Evolutionary conservation across 2,113 vertebrate species (phyloP).

Genomic region (Clarias batrachus): DNA sequence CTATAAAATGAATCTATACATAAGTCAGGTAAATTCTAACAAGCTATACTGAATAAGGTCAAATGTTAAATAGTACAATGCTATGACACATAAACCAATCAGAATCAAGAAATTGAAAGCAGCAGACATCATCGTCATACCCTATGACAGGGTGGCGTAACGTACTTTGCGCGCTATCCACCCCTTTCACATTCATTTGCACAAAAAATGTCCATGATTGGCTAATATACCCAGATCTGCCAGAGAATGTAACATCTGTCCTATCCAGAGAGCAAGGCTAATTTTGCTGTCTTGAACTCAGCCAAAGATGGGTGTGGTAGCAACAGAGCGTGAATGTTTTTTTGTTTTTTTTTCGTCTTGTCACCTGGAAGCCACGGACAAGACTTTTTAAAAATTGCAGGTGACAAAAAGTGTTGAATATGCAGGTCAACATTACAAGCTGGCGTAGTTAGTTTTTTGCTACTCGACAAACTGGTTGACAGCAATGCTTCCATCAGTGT

Average conservation of each 20-base stretch:
- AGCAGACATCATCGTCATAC: neutral
- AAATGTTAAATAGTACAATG: neutral
- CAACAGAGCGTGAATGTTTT: neutral
- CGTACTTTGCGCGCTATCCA: neutral
- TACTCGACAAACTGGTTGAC: constrained; percentile 1
- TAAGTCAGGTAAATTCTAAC: neutral
- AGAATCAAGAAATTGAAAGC: neutral
- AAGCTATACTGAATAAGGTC: neutral
- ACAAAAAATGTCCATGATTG: neutral
- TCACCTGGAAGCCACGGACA: neutral
- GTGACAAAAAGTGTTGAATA: constrained; percentile 4
- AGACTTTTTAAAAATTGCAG: neutral
- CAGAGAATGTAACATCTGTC: neutral
- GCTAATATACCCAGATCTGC: neutral
- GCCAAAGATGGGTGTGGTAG: neutral
- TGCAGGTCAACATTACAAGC: neutral
- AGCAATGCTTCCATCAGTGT: neutral
- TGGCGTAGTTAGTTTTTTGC: neutral
- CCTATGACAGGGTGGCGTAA: neutral
- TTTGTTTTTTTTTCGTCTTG: neutral
- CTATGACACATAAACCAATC: neutral
- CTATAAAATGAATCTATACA: neutral
- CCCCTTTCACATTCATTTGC: neutral
- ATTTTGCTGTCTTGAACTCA: neutral
- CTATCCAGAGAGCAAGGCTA: neutral